Base-by-base conservation (phyloP, 1,140 invertebrate genomes). In the Drosophila lacteicornis region DNA sequence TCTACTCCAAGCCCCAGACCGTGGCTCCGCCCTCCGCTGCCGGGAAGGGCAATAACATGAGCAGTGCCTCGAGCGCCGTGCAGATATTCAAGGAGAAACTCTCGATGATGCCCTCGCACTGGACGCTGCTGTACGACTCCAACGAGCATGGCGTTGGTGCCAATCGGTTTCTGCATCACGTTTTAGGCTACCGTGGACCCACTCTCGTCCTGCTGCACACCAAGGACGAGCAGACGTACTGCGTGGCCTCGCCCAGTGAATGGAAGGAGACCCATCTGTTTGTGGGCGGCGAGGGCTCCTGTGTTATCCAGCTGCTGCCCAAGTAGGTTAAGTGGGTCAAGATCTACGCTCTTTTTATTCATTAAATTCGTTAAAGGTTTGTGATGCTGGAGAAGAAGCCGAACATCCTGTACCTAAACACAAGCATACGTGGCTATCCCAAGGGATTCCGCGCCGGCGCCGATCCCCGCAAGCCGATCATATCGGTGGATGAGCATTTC, bases 121-220 rank as follows among this genome's bases (percentile, higher is more conserved):
- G 97, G 97, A 95, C 95, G 7, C 93, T 96, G 40, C 93, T 98
- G 15, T 99, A 98, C 93, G 95, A 96, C 79, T 97, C 97, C 55
- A 94, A 96, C 78, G 95, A 97, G 60, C 96, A 98, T 91, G 98
- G 97, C 4, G 93, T 97, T 8, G 97, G 97, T 25, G 95, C 96
- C 38, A 99, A 98, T 94, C 95, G 97, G 15, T 97, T 99, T 93
- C 93, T 96, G 82, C 96, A 98, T 88, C 97, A 98, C 93, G 96
- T 98, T 2, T 94, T 97, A 19, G 95, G 96, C 8, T 99, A 98
- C 93, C 93, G 96, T 53, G 97, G 97, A 4, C 96, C 97, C 0
- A 97, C 97, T 1, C 92, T 98, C 19, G 94, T 96, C n/a, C 94
- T 98, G 62, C 85, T 98, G 13, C 94, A 95, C 55, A 91, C 95